Evolutionary conservation across 2,888 invertebrate species (phyloP).

Genomic region (Aleiodes alternator): DNA sequence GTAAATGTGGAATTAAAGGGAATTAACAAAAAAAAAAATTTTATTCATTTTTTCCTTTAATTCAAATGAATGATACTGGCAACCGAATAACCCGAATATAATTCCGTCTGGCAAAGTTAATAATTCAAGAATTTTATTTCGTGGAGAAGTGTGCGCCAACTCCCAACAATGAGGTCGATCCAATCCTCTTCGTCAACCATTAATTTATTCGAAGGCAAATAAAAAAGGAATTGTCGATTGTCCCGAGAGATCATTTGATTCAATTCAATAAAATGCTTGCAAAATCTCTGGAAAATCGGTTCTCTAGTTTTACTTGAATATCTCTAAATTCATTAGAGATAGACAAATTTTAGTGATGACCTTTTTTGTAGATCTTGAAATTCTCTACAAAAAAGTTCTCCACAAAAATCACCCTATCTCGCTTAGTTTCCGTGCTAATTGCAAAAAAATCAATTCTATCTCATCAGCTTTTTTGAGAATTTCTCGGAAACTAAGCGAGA

Average conservation of each 20-base stretch:
- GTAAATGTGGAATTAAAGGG: neutral
- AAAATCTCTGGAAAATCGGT: too few species aligned
- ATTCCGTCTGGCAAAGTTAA: conserved; percentile 20
- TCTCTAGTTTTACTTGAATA: too few species aligned
- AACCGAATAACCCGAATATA: conserved; percentile 35
- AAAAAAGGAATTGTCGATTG: conserved; percentile 3
- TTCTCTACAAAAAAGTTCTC: too few species aligned
- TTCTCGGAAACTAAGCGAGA: too few species aligned
- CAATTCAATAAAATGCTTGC: too few species aligned
- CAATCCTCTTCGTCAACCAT: conserved; percentile 3
- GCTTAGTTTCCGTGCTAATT: too few species aligned
- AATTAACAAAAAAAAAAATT: neutral
- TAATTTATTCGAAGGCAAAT: conserved; percentile 16
- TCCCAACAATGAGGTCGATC: conserved; percentile 13
- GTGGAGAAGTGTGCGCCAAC: conserved; percentile 6
- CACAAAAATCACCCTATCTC: too few species aligned
- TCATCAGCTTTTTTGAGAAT: too few species aligned
- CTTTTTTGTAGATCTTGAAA: too few species aligned
- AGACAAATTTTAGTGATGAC: too few species aligned
- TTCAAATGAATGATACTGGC: neutral
- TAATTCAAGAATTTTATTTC: conserved; percentile 22
- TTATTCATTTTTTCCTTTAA: neutral
- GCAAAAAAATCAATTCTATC: too few species aligned
- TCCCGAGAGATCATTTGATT: neutral
- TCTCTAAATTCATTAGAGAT: too few species aligned